Base-by-base conservation (phyloP, 2,797 vertebrate genomes). In the Poecilia gillii region DNA sequence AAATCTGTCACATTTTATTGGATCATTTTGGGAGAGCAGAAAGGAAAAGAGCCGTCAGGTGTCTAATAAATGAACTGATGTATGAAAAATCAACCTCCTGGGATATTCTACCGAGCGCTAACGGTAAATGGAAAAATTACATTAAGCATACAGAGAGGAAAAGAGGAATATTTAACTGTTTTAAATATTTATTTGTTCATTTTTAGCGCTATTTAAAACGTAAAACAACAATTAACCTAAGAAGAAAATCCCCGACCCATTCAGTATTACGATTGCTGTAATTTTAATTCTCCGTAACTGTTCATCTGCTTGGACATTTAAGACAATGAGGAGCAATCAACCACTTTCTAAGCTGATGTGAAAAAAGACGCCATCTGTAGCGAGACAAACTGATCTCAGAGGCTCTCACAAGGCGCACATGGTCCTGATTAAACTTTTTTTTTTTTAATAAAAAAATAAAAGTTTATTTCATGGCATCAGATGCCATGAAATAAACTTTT, bases 1-100 rank as follows among this genome's bases (percentile, higher is more conserved):
- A 82, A 71, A 79, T 47, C 23, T n/a, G 45, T 77, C 51, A 57
- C 7, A 45, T 80, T 68, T 16, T 46, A 72, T 59, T 81, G 18
- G 46, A 77, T 84, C 68, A 33, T 28, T 28, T 77, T 74, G 36
- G 39, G 16, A 46, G 41, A n/a, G n/a, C 25, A 2, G 57, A 76
- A 11, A 23, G 51, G 20, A 72, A 72, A 25, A 51, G 28, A 82
- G 59, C 47, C 55, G 51, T 66, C 36, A 75, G 1, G 23, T 51
- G 72, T 80, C 46, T 55, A 45, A 72, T 72, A 46, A 75, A 75
- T 64, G 8, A 75, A 36, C 39, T 43, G 45, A 45, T 8, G 39
- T 33, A 72, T 49, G 43, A 14, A 75, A 71, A 77, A 75, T 3
- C 18, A 25, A 62, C 20, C 33, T 74, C 6, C 11, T 23, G 4